Base-by-base conservation (phyloP, 2,113 vertebrate species). In the Dissostichus mawsoni region DNA sequence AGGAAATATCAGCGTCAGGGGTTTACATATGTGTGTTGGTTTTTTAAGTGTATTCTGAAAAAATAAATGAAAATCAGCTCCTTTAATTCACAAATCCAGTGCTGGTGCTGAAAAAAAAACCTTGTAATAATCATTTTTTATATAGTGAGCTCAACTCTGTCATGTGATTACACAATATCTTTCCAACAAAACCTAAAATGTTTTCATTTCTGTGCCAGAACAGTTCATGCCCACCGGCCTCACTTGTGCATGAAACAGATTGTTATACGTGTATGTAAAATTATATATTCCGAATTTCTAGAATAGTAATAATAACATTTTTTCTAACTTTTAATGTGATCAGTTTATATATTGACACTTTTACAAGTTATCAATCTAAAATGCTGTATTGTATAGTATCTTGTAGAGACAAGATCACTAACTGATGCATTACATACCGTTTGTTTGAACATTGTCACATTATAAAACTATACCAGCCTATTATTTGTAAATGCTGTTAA, bases 291-390 rank as follows among this genome's bases (percentile, higher is more conserved):
- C 77, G 65, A 70, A 72, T 85, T 89, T 89, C 76, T 88, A 91
- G 78, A 80, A 85, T 57, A 63, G 57, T 87, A 74, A 78, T 67
- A 52, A 84, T 44, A 48, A 63, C 41, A 70, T 84, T 76, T 89
- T 92, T 92, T 92, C 84, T 90, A 92, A 86, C 75, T 87, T 88
- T 88, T 87, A 82, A 82, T 84, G 90, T 93, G 81, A 89, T 83
- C 73, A 44, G 64, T 93, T 91, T 92, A 58, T 90, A 90, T 87
- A 89, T 84, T 82, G 63, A 69, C 83, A 89, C 65, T 87, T 90
- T 92, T 90, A 67, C 74, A 84, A 67, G 67, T 52, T 79, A 66
- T 45, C 36, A 68, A 71, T 65, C 78, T 69, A 77, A 74, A 82
- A 74, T 86, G 68, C 73, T 85, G 61, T 85, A 81, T 82, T 80